Base-by-base conservation (phyloP, 2,888 invertebrate species). In the Punctoribates punctum region DNA sequence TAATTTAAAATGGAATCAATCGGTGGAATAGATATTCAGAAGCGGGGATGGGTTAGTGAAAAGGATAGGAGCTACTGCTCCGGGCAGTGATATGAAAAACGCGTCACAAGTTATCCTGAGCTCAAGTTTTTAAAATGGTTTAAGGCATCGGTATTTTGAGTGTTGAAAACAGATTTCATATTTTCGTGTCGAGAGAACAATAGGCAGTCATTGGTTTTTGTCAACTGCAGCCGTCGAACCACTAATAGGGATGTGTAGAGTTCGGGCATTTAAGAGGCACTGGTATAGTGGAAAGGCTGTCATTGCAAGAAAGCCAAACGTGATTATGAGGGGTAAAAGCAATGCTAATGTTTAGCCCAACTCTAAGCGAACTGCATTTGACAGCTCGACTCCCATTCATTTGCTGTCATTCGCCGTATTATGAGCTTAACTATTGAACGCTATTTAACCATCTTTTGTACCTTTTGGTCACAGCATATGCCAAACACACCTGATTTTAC, bases 191-290 rank as follows among this genome's bases (percentile, higher is more conserved):
- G 9, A 29, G 15, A 65, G 65, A 65, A 65, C 65, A 65, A 65
- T 65, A 65, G 65, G 65, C 29, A 65, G 65, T 65, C 65, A 65
- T 65, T 65, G 65, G 65, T 65, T 65, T 65, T 65, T 65, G 65
- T 65, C 65, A 65, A 65, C 9, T 17, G 9, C 65, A 65, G 65
- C 29, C 65, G 65, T 65, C 65, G 29, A 65, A 65, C 29, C 65
- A 65, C 65, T 60, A 60, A 60, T 60, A 65, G 65, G 65, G 34
- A 65, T 65, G 65, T 65, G 65, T 65, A 65, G 29, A 29, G 65
- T 65, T 65, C 34, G 65, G 65, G 65, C 65, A 65, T 65, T 65
- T 65, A 65, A 65, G 65, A 65, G 34, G 29, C 65, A 65, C 17
- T 65, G 65, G 17, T 25, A 27, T 8, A 34, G 13, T 29, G 65